Percentiles rank a stretch among this genome's conserved stretches.
phyloP scores from a whole-genome alignment of 64 coral and sea anemone species.

The Stichodactyla helianthus region DNA sequence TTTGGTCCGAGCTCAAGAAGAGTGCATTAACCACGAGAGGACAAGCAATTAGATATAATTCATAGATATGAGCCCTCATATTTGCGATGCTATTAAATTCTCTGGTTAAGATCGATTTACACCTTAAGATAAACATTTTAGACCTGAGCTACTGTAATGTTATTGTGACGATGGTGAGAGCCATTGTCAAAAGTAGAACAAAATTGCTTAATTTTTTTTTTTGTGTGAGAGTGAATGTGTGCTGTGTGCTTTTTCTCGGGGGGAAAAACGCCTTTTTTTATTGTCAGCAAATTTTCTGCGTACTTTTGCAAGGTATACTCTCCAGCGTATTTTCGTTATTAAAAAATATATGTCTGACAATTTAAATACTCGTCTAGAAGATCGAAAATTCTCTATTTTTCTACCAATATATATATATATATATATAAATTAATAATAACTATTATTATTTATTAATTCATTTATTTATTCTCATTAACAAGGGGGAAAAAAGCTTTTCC shows the following conservation, averaged over 20 bases:
- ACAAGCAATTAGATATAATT: slow-evolving; percentile 71
- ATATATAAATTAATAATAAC: too few relatives aligned
- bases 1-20: background rate
- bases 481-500: slow-evolving; percentile 1
- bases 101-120: slow-evolving; percentile 84
- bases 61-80: slow-evolving; percentile 43
- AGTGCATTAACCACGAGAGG: slow-evolving; percentile 57
- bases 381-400: too few relatives aligned
- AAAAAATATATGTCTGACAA: too few relatives aligned
- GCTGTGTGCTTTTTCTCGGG: background rate
- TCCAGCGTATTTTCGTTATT: slow-evolving; percentile 59
- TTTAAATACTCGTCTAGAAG: too few relatives aligned
- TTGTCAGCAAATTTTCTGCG: background rate
- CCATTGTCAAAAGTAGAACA: slow-evolving; percentile 40
- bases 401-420: too few relatives aligned
- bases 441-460: too few relatives aligned
- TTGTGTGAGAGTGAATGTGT: background rate
- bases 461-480: background rate
- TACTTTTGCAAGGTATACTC: slow-evolving; percentile 28
- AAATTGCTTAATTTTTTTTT: slow-evolving; percentile 55
- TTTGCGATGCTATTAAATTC: slow-evolving; percentile 85
- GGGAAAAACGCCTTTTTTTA: background rate
- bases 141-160: slow-evolving; percentile 52
- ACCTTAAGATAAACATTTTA: slow-evolving; percentile 82
- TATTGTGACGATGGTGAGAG: slow-evolving; percentile 63